Evolutionary conservation across 2,888 invertebrate genomes (phyloP).

Genomic region (Agrochola lychnidis): DNA sequence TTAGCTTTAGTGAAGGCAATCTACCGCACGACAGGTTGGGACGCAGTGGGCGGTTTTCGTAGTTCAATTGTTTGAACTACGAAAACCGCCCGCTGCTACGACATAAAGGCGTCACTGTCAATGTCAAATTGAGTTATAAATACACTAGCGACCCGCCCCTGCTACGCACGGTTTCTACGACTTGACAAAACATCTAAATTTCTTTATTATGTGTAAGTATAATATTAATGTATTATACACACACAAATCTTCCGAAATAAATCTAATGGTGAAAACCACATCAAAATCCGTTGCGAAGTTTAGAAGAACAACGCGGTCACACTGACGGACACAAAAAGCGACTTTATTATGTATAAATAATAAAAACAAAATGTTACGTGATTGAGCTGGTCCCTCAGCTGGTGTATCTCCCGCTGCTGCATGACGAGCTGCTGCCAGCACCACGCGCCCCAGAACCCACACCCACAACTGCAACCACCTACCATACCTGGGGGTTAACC

Average conservation of each 20-base stretch:
- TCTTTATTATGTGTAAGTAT: too few species aligned
- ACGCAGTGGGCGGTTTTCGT: too few species aligned
- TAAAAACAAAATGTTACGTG: slow-evolving; percentile 75
- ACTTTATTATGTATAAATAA: background rate
- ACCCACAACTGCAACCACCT: slow-evolving; percentile 84
- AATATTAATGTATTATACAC: too few species aligned
- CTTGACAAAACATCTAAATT: too few species aligned
- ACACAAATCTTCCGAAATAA: too few species aligned
- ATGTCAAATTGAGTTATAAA: background rate
- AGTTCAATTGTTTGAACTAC: background rate
- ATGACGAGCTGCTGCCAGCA: slow-evolving; percentile 88
- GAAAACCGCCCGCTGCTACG: background rate
- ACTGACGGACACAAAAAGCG: background rate
- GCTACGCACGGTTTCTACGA: too few species aligned
- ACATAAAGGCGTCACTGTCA: background rate
- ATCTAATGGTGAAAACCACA: too few species aligned
- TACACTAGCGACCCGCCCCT: background rate
- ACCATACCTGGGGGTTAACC: slow-evolving; percentile 76
- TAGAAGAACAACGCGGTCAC: too few species aligned
- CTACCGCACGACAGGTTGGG: too few species aligned
- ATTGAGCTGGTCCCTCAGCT: slow-evolving; percentile 89
- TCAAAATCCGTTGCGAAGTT: too few species aligned
- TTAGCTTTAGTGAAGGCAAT: background rate
- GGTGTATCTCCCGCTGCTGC: slow-evolving; percentile 93
- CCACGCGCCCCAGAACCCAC: slow-evolving; percentile 87